A percentile compares a stretch with the other conserved stretches of the same genome.
Conservation (phyloP, 1,140 invertebrate genomes). For the Macrosteles quadrilineatus region DNA sequence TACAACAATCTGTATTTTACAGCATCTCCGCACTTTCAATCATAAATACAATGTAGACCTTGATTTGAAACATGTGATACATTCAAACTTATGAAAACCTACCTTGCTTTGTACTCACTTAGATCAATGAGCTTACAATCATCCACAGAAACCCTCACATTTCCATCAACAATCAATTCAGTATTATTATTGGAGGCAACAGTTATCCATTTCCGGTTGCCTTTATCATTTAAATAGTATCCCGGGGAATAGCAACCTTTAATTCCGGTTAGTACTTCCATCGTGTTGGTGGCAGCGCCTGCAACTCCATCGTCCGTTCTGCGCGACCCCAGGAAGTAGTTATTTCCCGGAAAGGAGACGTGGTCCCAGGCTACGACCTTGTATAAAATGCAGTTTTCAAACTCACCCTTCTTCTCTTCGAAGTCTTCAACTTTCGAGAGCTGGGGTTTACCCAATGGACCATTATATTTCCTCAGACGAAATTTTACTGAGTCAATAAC, state of each 20-base stretch:
- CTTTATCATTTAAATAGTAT: neutral
- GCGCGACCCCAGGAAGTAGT: neutral
- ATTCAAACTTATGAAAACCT: too few relatives aligned
- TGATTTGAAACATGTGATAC: too few relatives aligned
- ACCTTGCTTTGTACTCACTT: too few relatives aligned
- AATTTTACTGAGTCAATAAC: neutral
- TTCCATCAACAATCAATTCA: neutral
- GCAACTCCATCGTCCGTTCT: slow-evolving; percentile 16
- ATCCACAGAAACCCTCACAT: neutral
- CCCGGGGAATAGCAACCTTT: neutral
- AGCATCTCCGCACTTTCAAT: too few relatives aligned
- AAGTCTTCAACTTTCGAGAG: neutral
- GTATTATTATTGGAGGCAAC: neutral
- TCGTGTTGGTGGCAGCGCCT: slow-evolving; percentile 19
- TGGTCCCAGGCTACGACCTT: slow-evolving; percentile 25
- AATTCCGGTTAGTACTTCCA: neutral
- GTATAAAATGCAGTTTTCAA: slow-evolving; percentile 10
- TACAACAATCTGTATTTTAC: too few relatives aligned
- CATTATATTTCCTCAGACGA: neutral
- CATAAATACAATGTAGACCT: too few relatives aligned
- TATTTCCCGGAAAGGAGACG: slow-evolving; percentile 5
- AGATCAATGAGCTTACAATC: too few relatives aligned
- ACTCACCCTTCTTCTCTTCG: neutral
- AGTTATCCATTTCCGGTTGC: neutral
- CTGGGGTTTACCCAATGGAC: neutral